A percentile compares a stretch with the other conserved stretches of the same genome.
Conservation (phyloP, 2,888 invertebrate species). For the Caenorhabditis zanzibari region DNA sequence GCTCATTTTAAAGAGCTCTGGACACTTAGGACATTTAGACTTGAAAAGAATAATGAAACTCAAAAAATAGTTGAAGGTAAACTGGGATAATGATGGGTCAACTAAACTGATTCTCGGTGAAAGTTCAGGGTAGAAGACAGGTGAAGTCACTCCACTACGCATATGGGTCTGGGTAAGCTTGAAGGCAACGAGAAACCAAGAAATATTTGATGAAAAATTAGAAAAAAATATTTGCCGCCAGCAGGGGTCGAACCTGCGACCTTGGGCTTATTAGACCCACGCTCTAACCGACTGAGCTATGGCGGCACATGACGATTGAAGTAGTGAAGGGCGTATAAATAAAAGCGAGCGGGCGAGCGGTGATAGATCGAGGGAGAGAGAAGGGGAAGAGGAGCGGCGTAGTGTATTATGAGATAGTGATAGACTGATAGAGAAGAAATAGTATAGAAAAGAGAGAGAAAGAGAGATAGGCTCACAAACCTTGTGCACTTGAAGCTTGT, state of each 20-base stretch:
- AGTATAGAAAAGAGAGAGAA: slow-evolving; percentile 21
- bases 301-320: neutral
- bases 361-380: neutral
- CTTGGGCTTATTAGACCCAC: slow-evolving; percentile 83
- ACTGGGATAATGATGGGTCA: neutral
- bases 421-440: slow-evolving; percentile 6
- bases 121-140: neutral
- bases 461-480: slow-evolving; percentile 10
- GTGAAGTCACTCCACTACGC: slow-evolving; percentile 33
- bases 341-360: neutral
- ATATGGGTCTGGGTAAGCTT: neutral
- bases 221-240: slow-evolving; percentile 39
- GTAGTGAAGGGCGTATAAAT: slow-evolving; percentile 19
- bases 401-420: slow-evolving; percentile 9
- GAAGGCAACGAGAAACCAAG: neutral
- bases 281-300: slow-evolving; percentile 83
- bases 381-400: neutral
- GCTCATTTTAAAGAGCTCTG: neutral
- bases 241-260: slow-evolving; percentile 70
- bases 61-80: slow-evolving; percentile 30
- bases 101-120: neutral
- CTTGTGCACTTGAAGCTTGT: slow-evolving; percentile 36
- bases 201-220: neutral
- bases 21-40: slow-evolving; percentile 24
- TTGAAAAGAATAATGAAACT: slow-evolving; percentile 13